phyloP scores from a whole-genome alignment of 2,113 vertebrate genomes.

The Nesoenas mayeri region DNA sequence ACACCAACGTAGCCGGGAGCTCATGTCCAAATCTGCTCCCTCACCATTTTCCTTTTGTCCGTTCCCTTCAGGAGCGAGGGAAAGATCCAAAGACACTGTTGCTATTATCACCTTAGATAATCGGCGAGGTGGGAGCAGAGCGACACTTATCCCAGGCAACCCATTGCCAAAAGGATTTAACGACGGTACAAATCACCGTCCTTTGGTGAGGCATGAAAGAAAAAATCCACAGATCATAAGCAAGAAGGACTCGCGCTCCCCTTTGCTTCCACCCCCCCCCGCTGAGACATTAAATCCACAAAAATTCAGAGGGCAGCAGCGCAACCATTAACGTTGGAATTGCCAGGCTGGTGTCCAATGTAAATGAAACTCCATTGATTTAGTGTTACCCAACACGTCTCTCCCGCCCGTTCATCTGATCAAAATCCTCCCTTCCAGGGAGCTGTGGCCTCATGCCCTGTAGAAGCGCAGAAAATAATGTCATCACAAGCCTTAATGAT shows the following conservation, averaged over 20 bases:
- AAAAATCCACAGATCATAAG: not conserved
- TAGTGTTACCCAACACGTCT: constrained; percentile 39
- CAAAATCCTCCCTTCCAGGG: constrained; percentile 35
- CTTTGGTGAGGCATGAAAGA: not conserved
- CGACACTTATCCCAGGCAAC: not conserved
- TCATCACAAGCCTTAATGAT: constrained; percentile 34
- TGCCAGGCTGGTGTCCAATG: constrained; percentile 44
- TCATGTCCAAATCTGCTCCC: not conserved
- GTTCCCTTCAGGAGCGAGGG: not conserved
- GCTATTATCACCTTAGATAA: not conserved
- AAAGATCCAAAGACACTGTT: not conserved
- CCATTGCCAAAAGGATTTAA: not conserved
- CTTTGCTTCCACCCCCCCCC: not conserved
- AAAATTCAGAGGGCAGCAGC: constrained; percentile 21
- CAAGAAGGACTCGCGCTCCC: not conserved
- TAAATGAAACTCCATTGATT: constrained; percentile 51
- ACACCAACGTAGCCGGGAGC: not conserved
- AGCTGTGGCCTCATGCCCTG: constrained; percentile 28
- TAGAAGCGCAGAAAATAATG: constrained; percentile 33
- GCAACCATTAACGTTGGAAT: not conserved
- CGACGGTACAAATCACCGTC: not conserved
- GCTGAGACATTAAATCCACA: constrained; percentile 48
- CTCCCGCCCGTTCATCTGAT: constrained; percentile 8
- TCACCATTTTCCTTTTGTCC: not conserved
- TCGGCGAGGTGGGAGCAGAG: not conserved